Base-by-base conservation (phyloP, 2,113 vertebrate species). In the Oryzias curvinotus region DNA sequence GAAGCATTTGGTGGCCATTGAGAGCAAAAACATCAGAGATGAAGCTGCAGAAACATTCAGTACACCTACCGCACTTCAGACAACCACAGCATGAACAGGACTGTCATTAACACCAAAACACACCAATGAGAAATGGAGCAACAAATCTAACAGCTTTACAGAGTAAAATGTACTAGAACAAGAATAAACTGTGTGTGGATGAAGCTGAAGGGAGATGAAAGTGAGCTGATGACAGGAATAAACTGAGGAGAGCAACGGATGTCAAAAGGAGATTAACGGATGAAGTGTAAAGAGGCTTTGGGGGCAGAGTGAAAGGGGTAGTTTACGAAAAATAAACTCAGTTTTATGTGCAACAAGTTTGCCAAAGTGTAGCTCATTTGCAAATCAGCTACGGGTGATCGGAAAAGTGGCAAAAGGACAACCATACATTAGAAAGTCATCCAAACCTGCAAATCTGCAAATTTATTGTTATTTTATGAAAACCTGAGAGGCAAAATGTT, bases 21-120 rank as follows among this genome's bases (percentile, higher is more conserved):
- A 14, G 69, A 83, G 83, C 83, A 83, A 83, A 82, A 62, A 65
- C n/a, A 70, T 45, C 21, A 46, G 49, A 50, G 75, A 85, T 65
- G 41, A 74, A 62, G 65, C 60, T 51, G 54, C 50, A 54, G 69
- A 74, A 75, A 82, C 68, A 70, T 41, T 53, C 41, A 10, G 51
- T 44, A 72, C 71, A 87, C 80, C 83, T 82, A 49, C 74, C 69
- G 59, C 50, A 56, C 71, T 62, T 48, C 47, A 47, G 56, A 15
- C 54, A 23, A 46, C 66, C 54, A 50, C 30, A 66, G 44, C 43
- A 36, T 52, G 42, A 75, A 47, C 61, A 55, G 3, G 5, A 17
- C 25, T 14, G 55, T 26, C 66, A 21, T 17, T 15, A 15, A 45
- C 45, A 14, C 0, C 19, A 16, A 51, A 65, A 13, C 46, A 46